These are phyloP conservation scores for Pollenia angustigena DNA, from an alignment of 2,888 invertebrate species.

Conservation along the genomic window DNA sequence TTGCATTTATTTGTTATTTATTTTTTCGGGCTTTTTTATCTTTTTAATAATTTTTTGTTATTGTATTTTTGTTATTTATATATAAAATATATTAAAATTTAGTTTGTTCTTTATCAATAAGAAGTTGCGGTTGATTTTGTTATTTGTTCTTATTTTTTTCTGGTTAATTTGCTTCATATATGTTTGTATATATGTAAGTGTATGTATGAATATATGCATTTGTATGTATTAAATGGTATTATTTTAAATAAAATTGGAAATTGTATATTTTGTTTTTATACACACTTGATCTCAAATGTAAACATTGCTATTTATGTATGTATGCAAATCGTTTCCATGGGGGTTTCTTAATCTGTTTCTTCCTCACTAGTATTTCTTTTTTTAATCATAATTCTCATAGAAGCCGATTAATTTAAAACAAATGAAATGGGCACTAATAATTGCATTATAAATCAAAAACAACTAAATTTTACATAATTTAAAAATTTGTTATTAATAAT, in stretches of 20 bases:
- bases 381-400: conserved; percentile 4
- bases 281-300: conserved; percentile 7
- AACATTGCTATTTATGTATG: conserved; percentile 24
- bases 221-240: conserved; percentile 5
- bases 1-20: conserved; percentile 59
- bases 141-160: conserved; percentile 29
- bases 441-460: conserved; percentile 14
- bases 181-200: conserved; percentile 14
- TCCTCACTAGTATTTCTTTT: background rate
- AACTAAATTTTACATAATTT: conserved; percentile 26
- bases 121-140: conserved; percentile 57
- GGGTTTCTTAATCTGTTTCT: background rate
- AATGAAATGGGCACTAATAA: background rate
- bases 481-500: conserved; percentile 27
- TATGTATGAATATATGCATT: conserved; percentile 24
- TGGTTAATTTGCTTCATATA: conserved; percentile 42
- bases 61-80: conserved; percentile 61
- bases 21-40: conserved; percentile 52
- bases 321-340: conserved; percentile 1
- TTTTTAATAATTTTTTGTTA: background rate
- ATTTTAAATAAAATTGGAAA: conserved; percentile 22
- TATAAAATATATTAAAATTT: conserved; percentile 73
- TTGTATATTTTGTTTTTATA: background rate
- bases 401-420: conserved; percentile 21
- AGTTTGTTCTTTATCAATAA: conserved; percentile 63